Evolutionary conservation across 1,140 invertebrate species (phyloP), one percentile per base, ranked within the genome.

Genomic region (Cryptotermes secundus): DNA sequence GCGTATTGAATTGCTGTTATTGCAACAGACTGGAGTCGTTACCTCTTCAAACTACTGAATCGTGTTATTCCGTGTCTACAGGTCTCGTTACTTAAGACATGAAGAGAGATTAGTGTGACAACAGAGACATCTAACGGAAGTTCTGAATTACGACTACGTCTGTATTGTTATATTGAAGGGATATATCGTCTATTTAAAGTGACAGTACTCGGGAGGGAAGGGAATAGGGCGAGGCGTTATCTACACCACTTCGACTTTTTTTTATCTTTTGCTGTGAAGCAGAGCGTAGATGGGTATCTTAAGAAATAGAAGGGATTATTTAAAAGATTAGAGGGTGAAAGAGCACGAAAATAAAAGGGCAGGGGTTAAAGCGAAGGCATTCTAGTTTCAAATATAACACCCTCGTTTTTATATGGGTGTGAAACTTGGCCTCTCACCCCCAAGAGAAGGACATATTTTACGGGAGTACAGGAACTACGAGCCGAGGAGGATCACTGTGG

Each of bases 241-340:
- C 59, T 72, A 31, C n/a, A 9, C 26, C 59, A 72, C 59, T 72
- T 72, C 31, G 59, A 72, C 59, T 72, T 72, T 72, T n/a, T 72
- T 72, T 31, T 72, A 72, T 72, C 59, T 72, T 72, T 14, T 72
- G 26, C 59, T 14, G 26, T 9, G 59, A 72, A 72, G 59, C 26
- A 72, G 31, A 72, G 59, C 59, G 26, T 72, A 72, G 59, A 72
- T 72, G 26, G 59, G 26, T 72, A 72, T 72, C 59, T n/a, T 31
- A 72, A 72, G 59, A 72, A 72, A n/a, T 72, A 16, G 59, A n/a
- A 72, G 59, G 59, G 59, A 7, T 72, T 72, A 72, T 72, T 72
- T 72, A 72, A 72, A n/a, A n/a, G n/a, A 72, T 72, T 72, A 72
- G 59, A 10, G 59, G 59, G 59, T 72, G 26, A 72, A 72, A 72